Base-by-base conservation (phyloP, 2,797 vertebrate species). In the Ispidina picta region DNA sequence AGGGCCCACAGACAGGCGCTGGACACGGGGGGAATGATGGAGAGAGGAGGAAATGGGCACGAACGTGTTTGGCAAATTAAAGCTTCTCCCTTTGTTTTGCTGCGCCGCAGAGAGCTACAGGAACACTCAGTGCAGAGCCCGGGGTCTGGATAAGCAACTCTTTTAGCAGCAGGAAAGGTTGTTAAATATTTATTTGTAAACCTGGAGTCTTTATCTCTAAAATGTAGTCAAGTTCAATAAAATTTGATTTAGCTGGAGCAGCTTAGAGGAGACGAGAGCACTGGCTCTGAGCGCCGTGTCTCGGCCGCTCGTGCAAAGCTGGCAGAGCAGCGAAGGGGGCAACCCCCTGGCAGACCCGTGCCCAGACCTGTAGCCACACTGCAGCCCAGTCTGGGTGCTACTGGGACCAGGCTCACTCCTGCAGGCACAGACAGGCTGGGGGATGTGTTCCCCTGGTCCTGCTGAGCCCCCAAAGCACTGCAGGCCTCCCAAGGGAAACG, bases 131-230 rank as follows among this genome's bases (percentile, higher is more conserved):
- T 14, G 13, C 39, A 46, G 44, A 89, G 62, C 46, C 82, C 0
- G 0, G 60, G 78, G 70, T 83, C 76, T 94, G 90, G 79, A 35
- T 69, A 80, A 69, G 89, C 68, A 88, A 83, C 68, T 93, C 83
- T 77, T 83, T 68, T 73, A 89, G 64, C 90, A 83, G 78, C 76
- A 88, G 92, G 79, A 90, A 89, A 85, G 89, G 89, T 88, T 82
- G 90, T 96, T 95, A 96, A 96, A 97, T 95, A 96, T 97, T 97
- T 96, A 96, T 97, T 96, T 95, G 91, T 94, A 95, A 96, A 95
- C 91, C 87, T 94, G 90, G 90, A 96, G 89, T 94, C 92, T 96
- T 97, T 95, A 92, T 95, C 92, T 94, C 90, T 88, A 90, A 96
- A 97, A 92, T 5, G 12, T 83, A 94, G 92, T 92, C 80, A 88